Percentiles rank a stretch among this genome's conserved stretches.
Evolutionary conservation across 2,113 vertebrate species (phyloP).

Genomic region (Serinus canaria): DNA sequence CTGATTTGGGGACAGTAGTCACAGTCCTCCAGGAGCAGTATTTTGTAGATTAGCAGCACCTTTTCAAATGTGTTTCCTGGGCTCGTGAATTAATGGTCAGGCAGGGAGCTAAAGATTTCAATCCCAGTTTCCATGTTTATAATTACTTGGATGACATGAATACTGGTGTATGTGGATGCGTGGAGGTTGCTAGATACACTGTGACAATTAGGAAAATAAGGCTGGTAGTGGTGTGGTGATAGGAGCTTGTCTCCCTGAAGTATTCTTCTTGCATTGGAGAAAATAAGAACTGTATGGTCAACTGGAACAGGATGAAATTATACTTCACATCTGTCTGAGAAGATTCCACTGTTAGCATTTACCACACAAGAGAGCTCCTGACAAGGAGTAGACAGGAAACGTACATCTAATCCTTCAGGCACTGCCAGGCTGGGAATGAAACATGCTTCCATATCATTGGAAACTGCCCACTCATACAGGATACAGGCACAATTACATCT

Average conservation of each 20-base stretch:
- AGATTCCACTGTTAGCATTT: background rate
- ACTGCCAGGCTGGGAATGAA: background rate
- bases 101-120: background rate
- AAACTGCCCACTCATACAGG: background rate
- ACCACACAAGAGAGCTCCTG: background rate
- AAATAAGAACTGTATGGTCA: background rate
- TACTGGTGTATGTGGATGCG: background rate
- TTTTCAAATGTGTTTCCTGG: background rate
- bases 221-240: fast-evolving
- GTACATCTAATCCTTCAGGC: background rate
- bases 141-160: background rate
- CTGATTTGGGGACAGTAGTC: background rate
- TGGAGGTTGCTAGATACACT: background rate
- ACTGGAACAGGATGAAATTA: background rate
- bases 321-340: background rate
- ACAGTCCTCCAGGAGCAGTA: background rate
- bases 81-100: background rate
- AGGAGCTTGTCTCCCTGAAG: fast-evolving
- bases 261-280: background rate
- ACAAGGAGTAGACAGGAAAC: background rate
- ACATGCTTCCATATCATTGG: fast-evolving
- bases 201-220: background rate
- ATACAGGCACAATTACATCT: background rate
- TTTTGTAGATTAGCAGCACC: background rate
- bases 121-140: background rate